Base-by-base conservation (phyloP, 2,888 invertebrate species). In the Dastarcus helophoroides region DNA sequence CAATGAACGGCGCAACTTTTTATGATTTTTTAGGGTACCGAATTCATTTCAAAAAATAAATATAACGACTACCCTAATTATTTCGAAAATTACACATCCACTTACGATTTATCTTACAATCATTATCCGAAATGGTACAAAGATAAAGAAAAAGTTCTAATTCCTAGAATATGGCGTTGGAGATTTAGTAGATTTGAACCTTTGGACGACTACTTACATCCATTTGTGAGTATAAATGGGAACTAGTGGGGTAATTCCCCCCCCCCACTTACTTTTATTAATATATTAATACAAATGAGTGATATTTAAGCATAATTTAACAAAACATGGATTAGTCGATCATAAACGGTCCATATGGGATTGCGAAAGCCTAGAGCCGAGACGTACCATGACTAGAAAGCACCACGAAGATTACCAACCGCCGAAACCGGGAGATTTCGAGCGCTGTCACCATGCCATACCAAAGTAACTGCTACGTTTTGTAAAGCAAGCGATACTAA, bases 101-200 rank as follows among this genome's bases (percentile, higher is more conserved):
- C 58, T 1, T 64, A 60, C 36, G 69, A 71, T 43, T 44, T 70
- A 4, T 65, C 62, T 3, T 70, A 67, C 50, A 61, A 68, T 38
- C 65, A 68, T 37, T 48, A 67, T 24, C 68, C 68, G 0, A 65
- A 62, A 38, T 62, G 63, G 1, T 50, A 65, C 9, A 66, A 64
- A 42, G 66, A 67, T 0, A 65, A 66, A 1, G 47, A 41, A 15
- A n/a, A n/a, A n/a, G n/a, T n/a, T n/a, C 47, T 50, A 10, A 33
- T 33, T n/a, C 12, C 37, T 58, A 67, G 3, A 50, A 59, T 37
- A 68, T 65, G 24, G 15, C 28, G 23, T n/a, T 19, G 25, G 4
- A 21, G 24, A 4, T 21, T 12, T n/a, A 7, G 8, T n/a, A 17
- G 26, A 3, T 33, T 13, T 15, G 15, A 24, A 13, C 37, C 37